Percentiles rank a stretch among this genome's conserved stretches.
These are phyloP conservation scores for Theristicus caerulescens DNA, from an alignment of 2,113 vertebrate genomes.

Conservation along the genomic window DNA sequence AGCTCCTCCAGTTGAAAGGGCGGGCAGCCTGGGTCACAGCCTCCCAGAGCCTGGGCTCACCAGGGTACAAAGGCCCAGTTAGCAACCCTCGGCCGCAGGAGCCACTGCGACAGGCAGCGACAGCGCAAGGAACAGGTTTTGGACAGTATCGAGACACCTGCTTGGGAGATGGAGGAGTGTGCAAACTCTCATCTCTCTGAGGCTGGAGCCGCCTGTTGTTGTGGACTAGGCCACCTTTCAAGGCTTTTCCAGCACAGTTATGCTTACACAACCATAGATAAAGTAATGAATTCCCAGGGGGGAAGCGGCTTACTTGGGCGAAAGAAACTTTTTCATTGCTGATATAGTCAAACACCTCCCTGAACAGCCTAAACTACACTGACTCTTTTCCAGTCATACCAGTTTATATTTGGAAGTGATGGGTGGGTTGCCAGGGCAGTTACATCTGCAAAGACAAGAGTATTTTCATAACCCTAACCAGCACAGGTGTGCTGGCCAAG, in stretches of 20 bases:
- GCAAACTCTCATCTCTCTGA: neutral
- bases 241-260: neutral
- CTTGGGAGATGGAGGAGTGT: neutral
- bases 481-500: neutral
- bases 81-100: neutral
- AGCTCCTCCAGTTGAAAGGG: neutral
- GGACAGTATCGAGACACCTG: rapidly evolving
- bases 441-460: neutral
- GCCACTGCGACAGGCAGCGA: rapidly evolving
- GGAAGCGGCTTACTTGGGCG: neutral
- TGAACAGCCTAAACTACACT: neutral
- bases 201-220: neutral
- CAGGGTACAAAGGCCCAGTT: rapidly evolving
- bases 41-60: neutral
- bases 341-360: neutral
- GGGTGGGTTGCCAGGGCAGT: neutral
- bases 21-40: neutral
- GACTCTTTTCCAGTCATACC: neutral
- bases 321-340: neutral
- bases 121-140: neutral
- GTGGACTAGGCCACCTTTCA: neutral
- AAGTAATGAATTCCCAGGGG: neutral
- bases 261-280: neutral
- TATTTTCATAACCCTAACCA: conserved; percentile 22
- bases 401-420: conserved; percentile 3